phyloP scores from a whole-genome alignment of 1,140 invertebrate genomes.

The Calephelis nemesis region DNA sequence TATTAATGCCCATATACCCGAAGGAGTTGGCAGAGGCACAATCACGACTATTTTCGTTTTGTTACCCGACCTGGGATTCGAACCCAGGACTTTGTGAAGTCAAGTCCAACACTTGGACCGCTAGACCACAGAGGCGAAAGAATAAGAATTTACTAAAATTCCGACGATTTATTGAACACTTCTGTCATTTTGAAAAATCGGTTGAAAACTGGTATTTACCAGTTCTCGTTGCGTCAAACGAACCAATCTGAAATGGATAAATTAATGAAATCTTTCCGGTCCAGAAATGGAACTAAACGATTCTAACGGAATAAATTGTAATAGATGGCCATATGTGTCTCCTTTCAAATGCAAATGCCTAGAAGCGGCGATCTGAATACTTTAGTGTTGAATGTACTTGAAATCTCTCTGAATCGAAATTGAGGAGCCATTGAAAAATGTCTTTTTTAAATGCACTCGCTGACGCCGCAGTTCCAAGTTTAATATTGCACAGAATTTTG shows the following conservation, averaged over 20 bases:
- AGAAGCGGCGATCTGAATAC: conserved; percentile 3
- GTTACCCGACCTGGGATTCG: too few relatives aligned
- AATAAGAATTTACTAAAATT: too few relatives aligned
- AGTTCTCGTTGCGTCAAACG: background rate
- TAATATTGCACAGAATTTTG: background rate
- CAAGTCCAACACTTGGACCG: too few relatives aligned
- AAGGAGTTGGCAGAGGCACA: too few relatives aligned
- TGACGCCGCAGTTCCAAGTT: background rate
- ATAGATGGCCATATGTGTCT: conserved; percentile 4
- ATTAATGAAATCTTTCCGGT: conserved; percentile 11
- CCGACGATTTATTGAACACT: too few relatives aligned
- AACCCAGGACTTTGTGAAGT: too few relatives aligned
- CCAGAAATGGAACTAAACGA: conserved; percentile 8
- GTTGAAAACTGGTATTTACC: too few relatives aligned
- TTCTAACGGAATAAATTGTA: conserved; percentile 10
- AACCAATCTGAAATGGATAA: background rate
- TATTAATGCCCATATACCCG: too few relatives aligned
- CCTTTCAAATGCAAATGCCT: conserved; percentile 15
- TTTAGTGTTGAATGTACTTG: conserved; percentile 6
- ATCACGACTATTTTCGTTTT: too few relatives aligned
- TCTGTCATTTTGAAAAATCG: too few relatives aligned
- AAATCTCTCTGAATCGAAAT: conserved; percentile 11
- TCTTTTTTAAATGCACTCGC: background rate
- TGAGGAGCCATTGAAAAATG: conserved; percentile 6
- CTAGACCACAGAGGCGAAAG: too few relatives aligned